Conservation (phyloP, 2,888 invertebrate species). For the Latheticus oryzae region DNA sequence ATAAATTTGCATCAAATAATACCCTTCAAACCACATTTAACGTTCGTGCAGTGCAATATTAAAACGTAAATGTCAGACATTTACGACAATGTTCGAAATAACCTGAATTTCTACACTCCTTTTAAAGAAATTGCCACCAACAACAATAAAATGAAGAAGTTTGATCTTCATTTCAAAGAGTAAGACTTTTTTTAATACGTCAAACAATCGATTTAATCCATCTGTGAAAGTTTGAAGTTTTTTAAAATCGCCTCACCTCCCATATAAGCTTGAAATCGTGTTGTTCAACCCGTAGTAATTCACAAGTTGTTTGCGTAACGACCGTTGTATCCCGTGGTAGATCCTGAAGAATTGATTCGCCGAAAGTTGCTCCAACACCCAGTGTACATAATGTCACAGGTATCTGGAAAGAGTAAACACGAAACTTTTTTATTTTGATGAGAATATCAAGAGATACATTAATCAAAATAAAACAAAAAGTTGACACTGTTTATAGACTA, state of each 20-base stretch:
- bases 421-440: constrained; percentile 13
- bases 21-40: too few species aligned
- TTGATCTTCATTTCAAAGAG: too few species aligned
- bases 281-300: constrained; percentile 80
- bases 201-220: constrained; percentile 2
- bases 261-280: constrained; percentile 81
- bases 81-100: too few species aligned
- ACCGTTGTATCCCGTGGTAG: constrained; percentile 78
- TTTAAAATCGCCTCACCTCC: constrained; percentile 83
- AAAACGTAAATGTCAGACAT: too few species aligned
- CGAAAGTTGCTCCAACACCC: constrained; percentile 81
- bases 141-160: too few species aligned
- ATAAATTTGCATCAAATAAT: too few species aligned
- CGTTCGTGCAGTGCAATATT: too few species aligned
- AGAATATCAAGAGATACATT: too few species aligned
- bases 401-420: constrained; percentile 67
- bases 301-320: constrained; percentile 79
- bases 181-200: too few species aligned
- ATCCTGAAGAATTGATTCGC: constrained; percentile 80
- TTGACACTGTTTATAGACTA: too few species aligned
- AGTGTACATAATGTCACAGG: constrained; percentile 76
- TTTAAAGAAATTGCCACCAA: too few species aligned
- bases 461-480: not conserved
- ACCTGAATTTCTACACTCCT: too few species aligned
- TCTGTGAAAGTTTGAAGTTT: constrained; percentile 32